Base-by-base conservation (phyloP, 2,113 vertebrate genomes). In the Xiphophorus maculatus region DNA sequence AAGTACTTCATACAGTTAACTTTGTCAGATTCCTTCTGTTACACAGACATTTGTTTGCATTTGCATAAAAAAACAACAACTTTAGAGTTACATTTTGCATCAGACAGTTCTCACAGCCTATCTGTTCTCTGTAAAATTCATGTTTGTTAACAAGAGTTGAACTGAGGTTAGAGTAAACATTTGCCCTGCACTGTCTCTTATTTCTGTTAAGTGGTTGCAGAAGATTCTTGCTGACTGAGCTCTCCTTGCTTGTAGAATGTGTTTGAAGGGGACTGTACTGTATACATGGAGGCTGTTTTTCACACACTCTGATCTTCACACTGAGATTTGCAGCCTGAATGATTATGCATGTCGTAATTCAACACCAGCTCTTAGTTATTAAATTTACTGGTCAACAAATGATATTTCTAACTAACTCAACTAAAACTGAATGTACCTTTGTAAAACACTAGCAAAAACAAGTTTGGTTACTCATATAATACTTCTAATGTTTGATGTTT, bases 181-280 rank as follows among this genome's bases (percentile, higher is more conserved):
- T 71, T 30, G 25, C 32, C 37, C 35, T 32, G 51, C 14, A 40
- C 35, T 73, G 13, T 69, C 66, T 67, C 32, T 71, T 71, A 27
- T 66, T 76, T 71, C 37, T 10, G 72, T 35, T 68, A 8, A n/a
- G 17, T 67, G 79, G 61, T 40, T 58, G 32, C 66, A 67, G 27
- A 67, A 3, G 12, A 60, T 72, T 79, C 6, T 61, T 63, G 27
- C 54, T 35, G 22, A 58, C 63, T 60, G 63, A 58, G 48, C 22
- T 40, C 10, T 51, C 29, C 48, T 58, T 63, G 6, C 60, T 12
- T 14, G 9, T 28, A 63, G 44, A 72, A 72, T 42, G 63, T 15
- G 5, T 35, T 40, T 63, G 9, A 17, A 63, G 37, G 71, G 32
- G 11, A 29, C 25, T 62, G n/a, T 32, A 71, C 58, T 29, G 1